phyloP scores from a whole-genome alignment of 1,140 invertebrate species.

The Pseudomyrmex concolor region DNA sequence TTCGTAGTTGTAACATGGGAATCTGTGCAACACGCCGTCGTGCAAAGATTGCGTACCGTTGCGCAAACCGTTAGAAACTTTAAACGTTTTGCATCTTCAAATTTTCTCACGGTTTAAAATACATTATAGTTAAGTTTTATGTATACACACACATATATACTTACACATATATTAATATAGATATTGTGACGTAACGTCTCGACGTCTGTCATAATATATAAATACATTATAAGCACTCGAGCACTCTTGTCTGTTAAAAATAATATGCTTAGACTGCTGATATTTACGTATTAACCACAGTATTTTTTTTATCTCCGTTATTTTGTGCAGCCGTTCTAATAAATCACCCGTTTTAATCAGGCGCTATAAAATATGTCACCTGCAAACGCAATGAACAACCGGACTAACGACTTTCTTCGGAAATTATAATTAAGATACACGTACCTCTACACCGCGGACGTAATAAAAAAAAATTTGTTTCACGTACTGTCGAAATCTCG shows the following conservation, averaged over 20 bases:
- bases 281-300: slow-evolving; percentile 37
- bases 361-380: neutral
- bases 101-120: slow-evolving; percentile 57
- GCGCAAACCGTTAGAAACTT: slow-evolving; percentile 54
- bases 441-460: neutral
- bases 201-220: too few species aligned
- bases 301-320: slow-evolving; percentile 52
- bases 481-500: slow-evolving; percentile 5
- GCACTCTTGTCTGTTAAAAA: neutral
- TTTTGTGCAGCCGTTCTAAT: neutral
- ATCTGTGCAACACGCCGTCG: slow-evolving; percentile 46
- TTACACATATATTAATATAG: too few species aligned
- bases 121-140: slow-evolving; percentile 17
- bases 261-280: slow-evolving; percentile 48
- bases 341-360: neutral
- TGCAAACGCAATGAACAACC: neutral
- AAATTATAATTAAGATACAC: slow-evolving; percentile 27
- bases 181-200: too few species aligned
- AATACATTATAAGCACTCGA: slow-evolving; percentile 24
- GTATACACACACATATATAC: too few species aligned
- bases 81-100: slow-evolving; percentile 54
- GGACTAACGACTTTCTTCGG: slow-evolving; percentile 26
- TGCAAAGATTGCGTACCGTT: slow-evolving; percentile 29
- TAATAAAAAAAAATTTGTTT: slow-evolving; percentile 1
- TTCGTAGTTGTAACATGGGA: slow-evolving; percentile 58